Evolutionary conservation across 2,113 vertebrate genomes (phyloP), one percentile per base, ranked within the genome.

Genomic region (Megalops atlanticus): DNA sequence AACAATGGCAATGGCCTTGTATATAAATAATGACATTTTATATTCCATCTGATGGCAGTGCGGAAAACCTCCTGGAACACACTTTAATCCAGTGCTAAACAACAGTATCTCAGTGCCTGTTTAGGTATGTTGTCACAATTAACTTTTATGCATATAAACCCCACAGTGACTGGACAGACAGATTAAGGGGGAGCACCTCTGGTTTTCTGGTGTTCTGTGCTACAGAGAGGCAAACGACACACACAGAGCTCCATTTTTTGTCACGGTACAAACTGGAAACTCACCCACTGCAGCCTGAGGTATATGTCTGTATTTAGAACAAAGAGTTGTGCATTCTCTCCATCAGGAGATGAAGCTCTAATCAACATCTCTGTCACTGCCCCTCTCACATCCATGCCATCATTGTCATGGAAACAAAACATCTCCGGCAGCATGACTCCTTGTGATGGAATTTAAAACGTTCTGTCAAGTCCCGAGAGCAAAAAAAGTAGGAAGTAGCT

Each of bases 361-460:
- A 81, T 83, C 78, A 87, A 80, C 54, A 75, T 74, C 72, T 33
- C 41, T 70, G 49, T 83, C 77, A 83, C 43, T 82, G 74, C 81
- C 84, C 78, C 77, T 76, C 49, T 49, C 58, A 54, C 38, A 74
- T 79, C 72, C 27, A 52, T 76, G 79, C 27, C 36, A 75, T 52
- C 73, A 78, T 83, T 54, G 78, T 82, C 84, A 86, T 82, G 80
- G 85, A 85, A 82, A 88, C 83, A 81, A 69, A 74, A 79, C 74
- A 83, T 82, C 83, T 16, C 10, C 72, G 5, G 80, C 75, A 85
- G 76, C 70, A 84, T 71, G 69, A 78, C 69, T 43, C 33, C 43
- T 78, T 70, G 71, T 69, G 38, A 49, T 31, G 27, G 33, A 81
- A 82, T 77, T 80, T 87, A 36, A 35, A 36, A 10, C 24, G 11